Conservation (phyloP, 2,113 vertebrate species). For the Hemiscyllium ocellatum region DNA sequence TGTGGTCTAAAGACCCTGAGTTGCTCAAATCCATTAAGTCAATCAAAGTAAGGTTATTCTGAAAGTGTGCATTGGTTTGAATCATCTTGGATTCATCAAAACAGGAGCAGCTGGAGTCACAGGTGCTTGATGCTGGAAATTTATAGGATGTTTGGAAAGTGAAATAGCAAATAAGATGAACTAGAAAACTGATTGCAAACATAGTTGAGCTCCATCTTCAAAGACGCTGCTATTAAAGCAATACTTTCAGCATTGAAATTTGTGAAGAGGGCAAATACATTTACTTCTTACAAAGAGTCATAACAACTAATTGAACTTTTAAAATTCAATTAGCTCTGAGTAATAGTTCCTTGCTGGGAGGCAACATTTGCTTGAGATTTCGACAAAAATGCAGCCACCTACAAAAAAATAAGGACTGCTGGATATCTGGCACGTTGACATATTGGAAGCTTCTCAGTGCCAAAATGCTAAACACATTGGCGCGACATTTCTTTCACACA, state of each 20-base stretch:
- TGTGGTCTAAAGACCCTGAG: background rate
- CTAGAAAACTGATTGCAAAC: background rate
- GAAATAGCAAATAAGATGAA: background rate
- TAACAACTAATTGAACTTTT: background rate
- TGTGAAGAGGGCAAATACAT: background rate
- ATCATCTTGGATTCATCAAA: background rate
- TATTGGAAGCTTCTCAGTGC: background rate
- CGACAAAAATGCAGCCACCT: background rate
- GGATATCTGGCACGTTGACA: background rate
- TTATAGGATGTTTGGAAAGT: background rate
- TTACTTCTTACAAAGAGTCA: background rate
- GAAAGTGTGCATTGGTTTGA: background rate
- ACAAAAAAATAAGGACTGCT: background rate
- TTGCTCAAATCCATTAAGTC: background rate
- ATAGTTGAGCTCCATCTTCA: background rate
- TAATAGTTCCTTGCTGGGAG: background rate
- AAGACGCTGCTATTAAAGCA: background rate
- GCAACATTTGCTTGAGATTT: background rate
- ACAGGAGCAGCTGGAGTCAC: background rate
- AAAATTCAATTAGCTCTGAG: background rate
- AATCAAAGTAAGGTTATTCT: background rate
- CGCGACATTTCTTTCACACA: background rate
- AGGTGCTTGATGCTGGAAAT: background rate
- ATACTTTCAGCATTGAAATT: background rate
- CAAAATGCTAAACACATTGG: background rate